Conservation (phyloP, 2,113 vertebrate genomes). For the Aramus guarauna region DNA sequence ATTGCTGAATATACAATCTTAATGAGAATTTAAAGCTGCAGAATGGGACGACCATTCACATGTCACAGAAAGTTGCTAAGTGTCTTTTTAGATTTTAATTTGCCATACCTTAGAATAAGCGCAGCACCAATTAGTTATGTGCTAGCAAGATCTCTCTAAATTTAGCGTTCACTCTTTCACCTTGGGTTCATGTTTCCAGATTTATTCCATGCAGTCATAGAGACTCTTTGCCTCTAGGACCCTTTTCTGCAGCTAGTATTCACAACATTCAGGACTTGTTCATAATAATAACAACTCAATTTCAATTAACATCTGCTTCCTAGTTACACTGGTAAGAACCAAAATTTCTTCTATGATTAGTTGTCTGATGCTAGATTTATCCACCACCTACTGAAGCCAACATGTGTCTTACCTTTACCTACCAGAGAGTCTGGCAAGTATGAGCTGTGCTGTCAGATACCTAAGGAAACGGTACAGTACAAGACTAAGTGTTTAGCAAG, state of each 20-base stretch:
- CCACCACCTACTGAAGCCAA: not conserved
- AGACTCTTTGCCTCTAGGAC: not conserved
- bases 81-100: not conserved
- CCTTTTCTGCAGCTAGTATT: not conserved
- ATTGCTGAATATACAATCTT: not conserved
- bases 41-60: not conserved
- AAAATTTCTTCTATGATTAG: not conserved
- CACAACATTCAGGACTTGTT: not conserved
- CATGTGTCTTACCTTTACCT: not conserved
- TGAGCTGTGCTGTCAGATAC: not conserved
- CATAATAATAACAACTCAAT: not conserved
- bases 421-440: not conserved
- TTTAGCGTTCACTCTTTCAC: not conserved
- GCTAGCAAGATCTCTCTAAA: not conserved
- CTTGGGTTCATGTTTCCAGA: not conserved
- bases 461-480: not conserved
- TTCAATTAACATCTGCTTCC: not conserved
- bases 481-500: not conserved
- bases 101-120: not conserved
- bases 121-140: not conserved
- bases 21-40: conserved; percentile 26
- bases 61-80: not conserved
- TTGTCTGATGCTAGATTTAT: not conserved
- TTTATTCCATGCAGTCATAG: not conserved
- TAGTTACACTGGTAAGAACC: not conserved